Evolutionary conservation across 2,113 vertebrate genomes (phyloP).

Genomic region (Thryonomys swinderianus): DNA sequence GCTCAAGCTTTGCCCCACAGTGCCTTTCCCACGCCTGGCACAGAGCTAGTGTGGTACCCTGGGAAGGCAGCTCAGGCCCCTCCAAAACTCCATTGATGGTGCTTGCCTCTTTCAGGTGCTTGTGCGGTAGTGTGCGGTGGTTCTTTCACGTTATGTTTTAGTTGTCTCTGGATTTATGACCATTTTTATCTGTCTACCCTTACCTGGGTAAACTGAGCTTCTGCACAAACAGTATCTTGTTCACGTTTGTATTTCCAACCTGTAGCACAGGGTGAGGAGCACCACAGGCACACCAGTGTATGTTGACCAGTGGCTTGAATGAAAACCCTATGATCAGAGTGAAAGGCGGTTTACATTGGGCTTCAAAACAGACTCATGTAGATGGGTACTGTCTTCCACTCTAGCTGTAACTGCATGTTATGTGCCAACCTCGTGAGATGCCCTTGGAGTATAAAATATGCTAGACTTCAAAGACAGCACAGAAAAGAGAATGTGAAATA

Average conservation of each 20-base stretch:
- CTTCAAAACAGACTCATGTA: neutral
- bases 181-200: too few species aligned
- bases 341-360: neutral
- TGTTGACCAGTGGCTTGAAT: neutral
- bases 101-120: neutral
- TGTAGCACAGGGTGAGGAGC: neutral
- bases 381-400: neutral
- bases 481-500: conserved; percentile 33
- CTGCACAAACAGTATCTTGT: neutral
- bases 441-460: neutral
- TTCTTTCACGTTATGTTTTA: neutral
- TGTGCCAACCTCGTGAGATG: neutral
- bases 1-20: neutral
- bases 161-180: neutral
- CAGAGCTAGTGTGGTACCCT: neutral
- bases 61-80: neutral
- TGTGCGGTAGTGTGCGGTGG: neutral
- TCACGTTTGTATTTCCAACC: neutral
- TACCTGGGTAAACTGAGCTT: neutral
- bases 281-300: neutral
- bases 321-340: neutral
- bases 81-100: neutral
- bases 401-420: neutral
- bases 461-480: conserved; percentile 13
- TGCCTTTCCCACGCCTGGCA: neutral